Base-by-base conservation (phyloP, 2,797 vertebrate species). In the Lutjanus campechanus region DNA sequence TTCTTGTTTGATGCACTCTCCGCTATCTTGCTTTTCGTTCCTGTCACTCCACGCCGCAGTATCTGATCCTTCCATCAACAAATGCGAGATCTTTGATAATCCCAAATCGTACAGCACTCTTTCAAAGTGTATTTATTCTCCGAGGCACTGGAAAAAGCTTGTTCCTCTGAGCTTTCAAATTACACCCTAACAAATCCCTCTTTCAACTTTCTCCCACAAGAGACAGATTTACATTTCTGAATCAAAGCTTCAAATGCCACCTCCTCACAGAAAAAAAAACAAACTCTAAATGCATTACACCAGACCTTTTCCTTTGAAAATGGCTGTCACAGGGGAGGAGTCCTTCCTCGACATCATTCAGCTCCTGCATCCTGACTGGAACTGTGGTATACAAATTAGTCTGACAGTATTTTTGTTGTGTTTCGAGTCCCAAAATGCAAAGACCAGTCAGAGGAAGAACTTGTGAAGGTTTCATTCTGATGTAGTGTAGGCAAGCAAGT, bases 191-290 rank as follows among this genome's bases (percentile, higher is more conserved):
- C 82, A 83, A 77, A 77, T 82, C 79, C 62, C 49, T 53, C 59
- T 81, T 83, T 73, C 59, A 82, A 44, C 65, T 4, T 8, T n/a
- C 19, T 77, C 86, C 74, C 62, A 0, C 22, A 66, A 62, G 77
- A 79, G 62, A 59, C 76, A 73, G 40, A 72, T 85, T 84, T 77
- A 79, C 81, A 76, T 85, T 76, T 74, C 59, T 56, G 55, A 67
- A 82, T 79, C 73, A 71, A 82, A 79, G 56, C 76, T 70, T 82
- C 51, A 77, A 80, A 84, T 60, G 62, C 68, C 81, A 81, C 76
- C 63, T 66, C 22, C 59, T 65, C 62, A 46, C 62, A 59, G 40
- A 70, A 60, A 71, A 25, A 6, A 36, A 59, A 29, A 70, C 56
- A 71, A 51, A 5, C 50, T 69, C 44, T 50, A 50, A 82, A 53